These are phyloP conservation scores for Meghimatium bilineatum DNA, from an alignment of 2,888 invertebrate genomes.

Conservation along the genomic window DNA sequence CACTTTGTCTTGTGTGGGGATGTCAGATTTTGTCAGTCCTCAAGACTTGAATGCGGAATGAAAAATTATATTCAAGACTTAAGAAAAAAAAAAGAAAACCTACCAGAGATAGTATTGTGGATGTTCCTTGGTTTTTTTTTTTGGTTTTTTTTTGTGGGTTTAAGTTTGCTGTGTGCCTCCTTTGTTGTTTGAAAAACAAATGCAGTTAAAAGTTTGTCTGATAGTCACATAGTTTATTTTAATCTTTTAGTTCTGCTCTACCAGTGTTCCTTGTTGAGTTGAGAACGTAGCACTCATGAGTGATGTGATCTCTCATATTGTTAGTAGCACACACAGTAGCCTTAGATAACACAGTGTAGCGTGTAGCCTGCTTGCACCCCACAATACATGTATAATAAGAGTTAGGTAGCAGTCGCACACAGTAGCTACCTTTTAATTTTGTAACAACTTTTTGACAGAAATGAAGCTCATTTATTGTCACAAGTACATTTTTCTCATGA, in stretches of 20 bases:
- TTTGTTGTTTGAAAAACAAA: not conserved
- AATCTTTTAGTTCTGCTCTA: not conserved
- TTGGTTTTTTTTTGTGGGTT: not conserved
- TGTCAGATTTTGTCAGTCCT: constrained; percentile 34
- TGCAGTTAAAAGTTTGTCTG: not conserved
- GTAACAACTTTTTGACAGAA: no score
- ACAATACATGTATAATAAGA: not conserved
- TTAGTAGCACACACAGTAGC: not conserved
- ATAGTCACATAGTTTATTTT: not conserved
- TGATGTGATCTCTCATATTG: not conserved
- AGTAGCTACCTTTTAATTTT: no score
- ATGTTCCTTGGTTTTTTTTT: not conserved
- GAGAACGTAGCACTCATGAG: not conserved
- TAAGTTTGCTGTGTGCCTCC: not conserved
- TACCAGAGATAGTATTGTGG: not conserved
- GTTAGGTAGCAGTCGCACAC: not conserved
- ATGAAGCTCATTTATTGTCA: no score
- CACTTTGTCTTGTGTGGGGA: constrained; percentile 46
- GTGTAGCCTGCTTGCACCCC: constrained; percentile 1
- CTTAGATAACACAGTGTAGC: not conserved
- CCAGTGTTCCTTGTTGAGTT: not conserved
- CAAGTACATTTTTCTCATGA: no score
- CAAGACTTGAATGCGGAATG: constrained; percentile 43
- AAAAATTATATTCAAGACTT: not conserved
- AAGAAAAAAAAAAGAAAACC: not conserved